phyloP scores from a whole-genome alignment of 2,113 vertebrate species.

The Etheostoma spectabile region DNA sequence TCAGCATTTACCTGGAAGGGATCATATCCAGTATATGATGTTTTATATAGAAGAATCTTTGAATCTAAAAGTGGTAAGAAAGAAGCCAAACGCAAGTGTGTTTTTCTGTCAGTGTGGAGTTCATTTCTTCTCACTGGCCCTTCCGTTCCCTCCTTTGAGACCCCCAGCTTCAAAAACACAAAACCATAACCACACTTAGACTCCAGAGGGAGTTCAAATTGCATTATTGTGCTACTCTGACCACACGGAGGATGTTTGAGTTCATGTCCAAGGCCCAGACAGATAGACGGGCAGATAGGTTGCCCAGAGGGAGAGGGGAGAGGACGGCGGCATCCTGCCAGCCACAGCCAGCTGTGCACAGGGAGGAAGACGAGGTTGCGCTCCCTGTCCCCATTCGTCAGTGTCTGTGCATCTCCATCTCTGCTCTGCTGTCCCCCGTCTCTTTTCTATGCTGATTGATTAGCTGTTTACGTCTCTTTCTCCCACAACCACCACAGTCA shows the following conservation, averaged over 20 bases:
- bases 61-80: neutral
- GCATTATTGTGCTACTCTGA: neutral
- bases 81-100: neutral
- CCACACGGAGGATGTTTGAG: conserved; percentile 41
- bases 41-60: neutral
- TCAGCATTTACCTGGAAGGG: neutral
- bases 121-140: neutral
- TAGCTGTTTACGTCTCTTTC: conserved; percentile 46
- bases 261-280: conserved; percentile 37
- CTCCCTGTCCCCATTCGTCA: conserved; percentile 42
- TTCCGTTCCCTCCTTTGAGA: neutral
- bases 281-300: conserved; percentile 41
- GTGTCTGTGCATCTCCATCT: conserved; percentile 18
- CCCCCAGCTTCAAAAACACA: neutral
- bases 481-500: conserved; percentile 1
- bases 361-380: conserved; percentile 7
- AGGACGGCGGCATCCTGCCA: conserved; percentile 43
- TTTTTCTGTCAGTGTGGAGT: conserved; percentile 10
- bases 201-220: conserved; percentile 41
- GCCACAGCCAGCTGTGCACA: conserved; percentile 64
- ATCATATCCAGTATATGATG: neutral
- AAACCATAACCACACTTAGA: conserved; percentile 22
- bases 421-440: conserved; percentile 18
- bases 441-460: conserved; percentile 47
- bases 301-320: conserved; percentile 21